Evolutionary conservation across 2,888 invertebrate genomes (phyloP).

Genomic region (Epistrophella euchroma): DNA sequence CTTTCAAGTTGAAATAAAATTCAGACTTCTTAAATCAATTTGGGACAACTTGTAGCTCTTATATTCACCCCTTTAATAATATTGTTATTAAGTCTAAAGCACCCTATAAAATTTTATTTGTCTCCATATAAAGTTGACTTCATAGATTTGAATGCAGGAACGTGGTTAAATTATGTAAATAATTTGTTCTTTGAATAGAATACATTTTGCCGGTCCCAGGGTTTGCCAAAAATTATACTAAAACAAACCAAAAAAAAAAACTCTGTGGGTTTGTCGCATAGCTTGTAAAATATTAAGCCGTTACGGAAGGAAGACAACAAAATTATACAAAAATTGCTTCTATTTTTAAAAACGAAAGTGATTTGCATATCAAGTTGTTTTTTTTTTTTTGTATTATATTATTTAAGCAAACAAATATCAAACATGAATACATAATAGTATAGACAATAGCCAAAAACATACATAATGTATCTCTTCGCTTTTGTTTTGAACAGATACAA

Average conservation of each 20-base stretch:
- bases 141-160: background rate
- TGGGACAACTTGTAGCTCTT: too few relatives aligned
- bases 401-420: background rate
- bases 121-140: background rate
- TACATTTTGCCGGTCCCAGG: background rate
- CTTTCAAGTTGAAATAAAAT: too few relatives aligned
- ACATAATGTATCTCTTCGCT: background rate
- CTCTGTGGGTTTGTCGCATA: background rate
- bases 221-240: background rate
- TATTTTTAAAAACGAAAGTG: conserved; percentile 6
- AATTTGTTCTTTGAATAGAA: background rate
- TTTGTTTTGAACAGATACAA: background rate
- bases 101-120: background rate
- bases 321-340: background rate
- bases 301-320: background rate
- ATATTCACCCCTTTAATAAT: too few relatives aligned
- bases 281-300: background rate
- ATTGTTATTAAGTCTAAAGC: background rate
- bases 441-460: background rate
- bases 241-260: too few relatives aligned
- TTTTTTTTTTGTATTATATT: background rate
- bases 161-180: conserved; percentile 11
- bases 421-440: background rate
- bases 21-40: too few relatives aligned
- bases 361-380: conserved; percentile 1